Evolutionary conservation across 2,113 vertebrate species (phyloP), one percentile per base, ranked within the genome.

Genomic region (Aythya baeri): DNA sequence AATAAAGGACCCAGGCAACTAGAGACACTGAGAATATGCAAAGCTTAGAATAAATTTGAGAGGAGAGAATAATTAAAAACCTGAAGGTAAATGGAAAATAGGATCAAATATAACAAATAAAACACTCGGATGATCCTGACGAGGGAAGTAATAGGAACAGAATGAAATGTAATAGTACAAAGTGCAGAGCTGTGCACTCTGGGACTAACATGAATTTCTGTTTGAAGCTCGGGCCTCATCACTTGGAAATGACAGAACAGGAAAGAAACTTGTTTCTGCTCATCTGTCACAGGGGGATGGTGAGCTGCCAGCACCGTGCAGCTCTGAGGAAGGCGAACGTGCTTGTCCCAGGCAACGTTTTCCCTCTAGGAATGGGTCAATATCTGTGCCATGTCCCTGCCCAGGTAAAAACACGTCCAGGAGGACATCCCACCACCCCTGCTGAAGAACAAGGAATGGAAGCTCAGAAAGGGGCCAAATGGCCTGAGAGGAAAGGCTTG

Each of bases 11-110:
- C 68, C 68, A 63, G 92, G 86, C 86, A 94, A 80, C 90, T 36
- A 27, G 96, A 91, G 94, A 71, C 88, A 67, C 88, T 1, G 10
- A 62, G 4, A 0, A 59, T 49, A 77, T 71, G 80, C 68, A 77
- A 71, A 91, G 68, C 91, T 90, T 50, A 15, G 80, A 95, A 96
- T 83, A 93, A 83, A 95, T 93, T 86, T 91, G 80, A 1, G 10
- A 81, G 91, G 68, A 77, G 83, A 90, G 79, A 93, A 95, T 93
- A 97, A 96, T 96, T 96, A 95, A 96, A 93, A 91, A 97, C 92
- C 88, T 84, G 15, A 90, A 97, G 88, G 92, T 94, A 96, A 97
- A 90, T 88, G 94, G 83, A 88, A 95, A 95, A 94, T 88, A 4
- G 52, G 94, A 93, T 94, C 83, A 92, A 92, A 88, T 92, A 57